These are phyloP conservation scores for Muntiacus muntjak DNA, from an alignment of 2,113 vertebrate genomes.

Conservation along the genomic window DNA sequence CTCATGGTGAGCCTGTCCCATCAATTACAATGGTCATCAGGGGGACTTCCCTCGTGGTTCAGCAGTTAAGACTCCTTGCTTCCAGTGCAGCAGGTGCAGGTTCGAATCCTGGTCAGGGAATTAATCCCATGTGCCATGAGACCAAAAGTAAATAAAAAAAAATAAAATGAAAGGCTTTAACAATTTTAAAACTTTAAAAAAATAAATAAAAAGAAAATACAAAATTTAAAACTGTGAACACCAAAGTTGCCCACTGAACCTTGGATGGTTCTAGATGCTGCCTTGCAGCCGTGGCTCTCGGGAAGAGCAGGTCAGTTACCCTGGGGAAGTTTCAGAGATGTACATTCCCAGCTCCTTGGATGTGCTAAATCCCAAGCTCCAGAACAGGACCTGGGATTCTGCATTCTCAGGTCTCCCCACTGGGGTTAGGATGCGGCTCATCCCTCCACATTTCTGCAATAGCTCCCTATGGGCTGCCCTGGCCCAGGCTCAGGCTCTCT, in stretches of 20 bases:
- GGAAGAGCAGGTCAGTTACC: not conserved
- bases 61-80: not conserved
- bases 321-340: not conserved
- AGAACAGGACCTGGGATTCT: not conserved
- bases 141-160: not conserved
- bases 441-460: not conserved
- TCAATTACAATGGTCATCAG: not conserved
- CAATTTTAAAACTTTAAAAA: not conserved
- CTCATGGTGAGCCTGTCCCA: not conserved
- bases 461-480: not conserved
- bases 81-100: not conserved
- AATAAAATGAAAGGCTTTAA: not conserved
- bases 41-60: not conserved
- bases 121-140: fast-evolving
- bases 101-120: not conserved
- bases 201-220: not conserved
- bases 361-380: not conserved
- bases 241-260: too few relatives aligned
- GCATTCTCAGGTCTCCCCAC: not conserved
- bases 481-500: not conserved
- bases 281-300: not conserved
- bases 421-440: not conserved
- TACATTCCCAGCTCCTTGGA: not conserved
- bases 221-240: not conserved
- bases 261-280: too few relatives aligned